Percentiles rank a stretch among this genome's conserved stretches.
Conservation (phyloP, 2,113 vertebrate species). For the Clinocottus analis region DNA sequence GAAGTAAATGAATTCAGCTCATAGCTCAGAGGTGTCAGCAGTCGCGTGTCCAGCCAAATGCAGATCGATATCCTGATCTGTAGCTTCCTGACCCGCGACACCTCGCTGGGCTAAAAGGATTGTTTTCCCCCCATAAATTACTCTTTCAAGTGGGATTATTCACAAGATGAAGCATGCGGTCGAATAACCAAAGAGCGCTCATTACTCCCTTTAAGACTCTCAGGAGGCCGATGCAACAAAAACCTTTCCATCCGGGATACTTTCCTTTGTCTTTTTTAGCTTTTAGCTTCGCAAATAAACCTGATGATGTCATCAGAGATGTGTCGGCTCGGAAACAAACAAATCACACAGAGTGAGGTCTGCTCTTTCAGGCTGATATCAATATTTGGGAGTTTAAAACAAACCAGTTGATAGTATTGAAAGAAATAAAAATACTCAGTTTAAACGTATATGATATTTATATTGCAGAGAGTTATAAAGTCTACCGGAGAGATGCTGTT, state of each 20-base stretch:
- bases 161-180: slow-evolving; percentile 14
- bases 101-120: slow-evolving; percentile 31
- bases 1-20: slow-evolving; percentile 43
- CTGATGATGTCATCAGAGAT: neutral
- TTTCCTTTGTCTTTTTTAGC: neutral
- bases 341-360: neutral
- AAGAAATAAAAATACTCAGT: no score
- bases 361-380: no score
- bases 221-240: neutral
- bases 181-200: slow-evolving; percentile 13
- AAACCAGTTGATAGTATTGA: no score
- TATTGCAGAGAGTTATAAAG: no score
- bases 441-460: no score
- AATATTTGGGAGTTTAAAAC: no score
- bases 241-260: neutral
- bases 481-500: neutral
- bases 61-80: slow-evolving; percentile 65
- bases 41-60: slow-evolving; percentile 26
- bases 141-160: slow-evolving; percentile 26
- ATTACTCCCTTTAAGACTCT: slow-evolving; percentile 15
- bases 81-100: slow-evolving; percentile 30
- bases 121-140: slow-evolving; percentile 43
- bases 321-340: neutral
- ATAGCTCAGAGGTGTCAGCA: slow-evolving; percentile 5
- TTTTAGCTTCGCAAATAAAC: neutral